Percentiles rank a stretch among this genome's conserved stretches.
phyloP scores from a whole-genome alignment of 1,140 invertebrate species.

The Cephus cinctus region DNA sequence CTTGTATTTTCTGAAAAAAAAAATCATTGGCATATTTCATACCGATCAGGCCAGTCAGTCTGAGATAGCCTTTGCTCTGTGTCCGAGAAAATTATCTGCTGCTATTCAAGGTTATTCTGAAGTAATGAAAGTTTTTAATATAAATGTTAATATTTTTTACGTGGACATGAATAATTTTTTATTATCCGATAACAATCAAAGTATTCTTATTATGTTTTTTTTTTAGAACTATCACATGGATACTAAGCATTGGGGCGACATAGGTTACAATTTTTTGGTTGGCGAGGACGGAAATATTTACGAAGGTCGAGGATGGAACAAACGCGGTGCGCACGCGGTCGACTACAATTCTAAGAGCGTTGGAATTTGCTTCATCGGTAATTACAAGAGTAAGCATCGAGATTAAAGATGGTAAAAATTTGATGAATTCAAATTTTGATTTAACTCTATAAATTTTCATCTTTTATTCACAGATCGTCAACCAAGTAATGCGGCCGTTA shows the following conservation, averaged over 20 bases:
- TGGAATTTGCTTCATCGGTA: slow-evolving; percentile 59
- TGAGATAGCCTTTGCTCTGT: too few relatives aligned
- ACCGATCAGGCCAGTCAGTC: too few relatives aligned
- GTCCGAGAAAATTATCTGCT: too few relatives aligned
- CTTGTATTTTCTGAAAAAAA: too few relatives aligned
- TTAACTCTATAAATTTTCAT: slow-evolving; percentile 7
- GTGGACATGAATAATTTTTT: too few relatives aligned
- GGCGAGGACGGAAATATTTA: slow-evolving; percentile 61
- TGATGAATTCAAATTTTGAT: too few relatives aligned
- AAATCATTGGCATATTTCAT: too few relatives aligned
- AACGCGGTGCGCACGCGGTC: slow-evolving; percentile 52
- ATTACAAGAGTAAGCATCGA: slow-evolving; percentile 43
- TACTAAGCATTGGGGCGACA: slow-evolving; percentile 49
- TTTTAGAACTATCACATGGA: slow-evolving; percentile 55
- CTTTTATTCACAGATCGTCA: slow-evolving; percentile 48
- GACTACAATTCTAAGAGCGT: slow-evolving; percentile 53
- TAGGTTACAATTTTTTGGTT: slow-evolving; percentile 57
- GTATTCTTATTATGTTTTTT: slow-evolving; percentile 1
- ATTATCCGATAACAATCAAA: too few relatives aligned
- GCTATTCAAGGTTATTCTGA: too few relatives aligned
- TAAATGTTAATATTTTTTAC: too few relatives aligned
- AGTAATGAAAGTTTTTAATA: too few relatives aligned
- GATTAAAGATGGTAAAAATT: too few relatives aligned
- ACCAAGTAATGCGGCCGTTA: slow-evolving; percentile 49
- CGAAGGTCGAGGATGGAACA: slow-evolving; percentile 60